Base-by-base conservation (phyloP, 1,140 invertebrate species). In the Lysiphlebus fabarum region DNA sequence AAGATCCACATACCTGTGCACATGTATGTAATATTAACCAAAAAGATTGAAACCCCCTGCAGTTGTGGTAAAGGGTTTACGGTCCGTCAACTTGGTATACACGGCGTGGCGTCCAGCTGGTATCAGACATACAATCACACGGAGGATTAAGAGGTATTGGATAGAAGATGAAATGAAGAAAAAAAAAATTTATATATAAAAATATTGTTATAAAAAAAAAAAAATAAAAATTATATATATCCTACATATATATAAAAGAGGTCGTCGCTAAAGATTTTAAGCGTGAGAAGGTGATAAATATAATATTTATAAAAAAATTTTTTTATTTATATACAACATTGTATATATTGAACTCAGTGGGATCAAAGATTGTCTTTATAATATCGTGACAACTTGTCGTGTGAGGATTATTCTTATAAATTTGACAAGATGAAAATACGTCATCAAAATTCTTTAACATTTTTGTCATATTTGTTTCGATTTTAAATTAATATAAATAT, bases 51-150 rank as follows among this genome's bases (percentile, higher is more conserved):
- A 63, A 65, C 68, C 69, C 67, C 72, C 72, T 68, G 73, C 68
- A 70, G 73, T 63, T 71, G 70, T 62, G 72, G 7, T 37, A 73
- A 78, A 77, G 73, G 73, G 70, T 74, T 75, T 70, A 76, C 73
- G 73, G 66, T 76, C 69, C 65, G 70, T 67, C 69, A 70, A 62
- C 56, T 26, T 4, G 17, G 69, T 67, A 73, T 76, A 73, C 70
- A 73, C 70, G 17, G 17, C 17, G 68, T 72, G 72, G 67, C 69
- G 73, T 74, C 67, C 70, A 71, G 64, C 72, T 70, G 69, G 68
- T 76, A 77, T 76, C 74, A 66, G 73, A n/a, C 64, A 69, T 75
- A 69, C 72, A 74, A 76, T 75, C 74, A 73, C 70, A 73, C 68
- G 71, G 68, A 68, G 73, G 75, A 76, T 76, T 77, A 77, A 76